Evolutionary conservation across 1,140 invertebrate species (phyloP), one percentile per base, ranked within the genome.

Genomic region (Caenorhabditis tropicalis): DNA sequence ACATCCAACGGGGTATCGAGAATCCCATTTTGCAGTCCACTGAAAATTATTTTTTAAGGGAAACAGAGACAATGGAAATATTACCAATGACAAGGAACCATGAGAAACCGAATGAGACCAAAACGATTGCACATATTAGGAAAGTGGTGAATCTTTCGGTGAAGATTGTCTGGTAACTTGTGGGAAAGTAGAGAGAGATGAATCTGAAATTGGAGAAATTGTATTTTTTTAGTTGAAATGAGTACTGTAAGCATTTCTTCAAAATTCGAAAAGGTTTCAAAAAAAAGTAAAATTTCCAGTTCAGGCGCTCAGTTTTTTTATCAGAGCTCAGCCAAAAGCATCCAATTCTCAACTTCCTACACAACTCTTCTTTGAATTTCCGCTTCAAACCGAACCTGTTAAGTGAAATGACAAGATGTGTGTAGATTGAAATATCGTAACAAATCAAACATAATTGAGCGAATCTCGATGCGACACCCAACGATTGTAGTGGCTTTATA

Each of bases 341-440:
- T 51, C 6, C 49, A 51, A n/a, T 51, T n/a, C 15, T 51, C 6
- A 19, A 19, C 49, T n/a, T 46, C 43, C 10, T 46, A 9, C n/a
- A 16, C 15, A 51, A 51, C 49, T 51, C 39, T 6, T 43, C 12
- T 43, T 43, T 5, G 39, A 6, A 12, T 43, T 43, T 43, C 39
- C 39, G 12, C 6, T 6, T 16, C 29, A 36, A 36, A 12, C 19
- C 58, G 5, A 10, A 82, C 82, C 82, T 82, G 82, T 82, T 82
- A 12, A 82, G 43, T 29, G 82, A 82, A 49, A 82, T 82, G 43
- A 82, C 60, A 6, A 82, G 24, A 82, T 82, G 82, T 12, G 82
- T 82, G 82, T 82, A 82, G 43, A 82, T 65, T 10, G 82, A 82
- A 70, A 82, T 82, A 39, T 82, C 82, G 60, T 82, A 82, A 39